Evolutionary conservation across 2,113 vertebrate species (phyloP).

Genomic region (Silurus meridionalis): DNA sequence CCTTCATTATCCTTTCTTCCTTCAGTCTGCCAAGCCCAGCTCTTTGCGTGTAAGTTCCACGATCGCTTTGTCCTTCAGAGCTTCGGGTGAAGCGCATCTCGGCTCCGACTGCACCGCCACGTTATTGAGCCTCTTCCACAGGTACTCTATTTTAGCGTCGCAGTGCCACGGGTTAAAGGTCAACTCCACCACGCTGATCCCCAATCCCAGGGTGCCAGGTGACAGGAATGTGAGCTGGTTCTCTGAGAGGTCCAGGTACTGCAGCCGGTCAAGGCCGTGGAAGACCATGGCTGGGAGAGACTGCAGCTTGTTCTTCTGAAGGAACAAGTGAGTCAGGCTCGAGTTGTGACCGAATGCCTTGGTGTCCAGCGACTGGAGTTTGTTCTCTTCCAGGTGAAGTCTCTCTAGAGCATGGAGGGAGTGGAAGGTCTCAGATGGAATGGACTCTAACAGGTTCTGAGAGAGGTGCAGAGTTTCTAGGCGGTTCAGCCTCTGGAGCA

Average conservation of each 20-base stretch:
- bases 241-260: constrained; percentile 71
- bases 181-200: constrained; percentile 66
- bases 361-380: constrained; percentile 56
- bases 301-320: constrained; percentile 71
- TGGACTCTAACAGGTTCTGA: constrained; percentile 69
- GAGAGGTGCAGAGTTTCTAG: constrained; percentile 76
- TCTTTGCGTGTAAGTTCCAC: constrained; percentile 38
- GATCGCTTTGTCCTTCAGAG: constrained; percentile 42
- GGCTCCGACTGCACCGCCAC: constrained; percentile 16
- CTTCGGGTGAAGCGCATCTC: constrained; percentile 36
- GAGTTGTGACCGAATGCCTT: constrained; percentile 55
- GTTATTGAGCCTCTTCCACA: constrained; percentile 69
- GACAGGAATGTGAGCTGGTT: constrained; percentile 72
- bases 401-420: constrained; percentile 64
- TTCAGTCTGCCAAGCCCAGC: constrained; percentile 39
- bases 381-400: constrained; percentile 77
- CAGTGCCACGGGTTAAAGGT: constrained; percentile 81
- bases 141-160: constrained; percentile 58
- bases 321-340: constrained; percentile 72
- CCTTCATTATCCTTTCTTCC: background rate
- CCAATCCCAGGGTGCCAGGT: constrained; percentile 59
- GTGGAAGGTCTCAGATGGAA: constrained; percentile 58
- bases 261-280: constrained; percentile 60
- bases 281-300: constrained; percentile 65
- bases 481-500: constrained; percentile 64